Evolutionary conservation across 2,113 vertebrate genomes (phyloP).

Genomic region (Tragelaphus scriptus): DNA sequence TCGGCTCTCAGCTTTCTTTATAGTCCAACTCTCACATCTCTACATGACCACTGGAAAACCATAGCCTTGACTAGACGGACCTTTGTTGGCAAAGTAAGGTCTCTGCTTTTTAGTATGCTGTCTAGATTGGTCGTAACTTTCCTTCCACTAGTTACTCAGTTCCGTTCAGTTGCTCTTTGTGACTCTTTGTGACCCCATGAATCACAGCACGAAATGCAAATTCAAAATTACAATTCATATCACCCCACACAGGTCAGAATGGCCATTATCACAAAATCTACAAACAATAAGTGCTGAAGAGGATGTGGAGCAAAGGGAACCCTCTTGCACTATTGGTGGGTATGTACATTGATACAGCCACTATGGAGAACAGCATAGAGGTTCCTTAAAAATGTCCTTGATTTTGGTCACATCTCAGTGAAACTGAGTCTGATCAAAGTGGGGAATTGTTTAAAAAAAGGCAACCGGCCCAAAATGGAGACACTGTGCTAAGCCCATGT

Average conservation of each 20-base stretch:
- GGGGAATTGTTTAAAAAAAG: background rate
- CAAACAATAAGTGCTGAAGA: background rate
- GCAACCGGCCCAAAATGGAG: background rate
- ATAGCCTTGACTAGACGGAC: background rate
- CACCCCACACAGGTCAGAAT: background rate
- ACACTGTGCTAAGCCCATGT: background rate
- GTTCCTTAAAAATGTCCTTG: background rate
- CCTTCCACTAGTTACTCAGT: background rate
- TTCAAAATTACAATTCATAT: background rate
- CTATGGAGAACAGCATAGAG: background rate
- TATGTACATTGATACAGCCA: background rate
- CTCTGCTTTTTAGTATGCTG: background rate
- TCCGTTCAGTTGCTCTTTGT: too few relatives aligned
- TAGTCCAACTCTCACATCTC: background rate
- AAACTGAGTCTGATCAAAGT: background rate
- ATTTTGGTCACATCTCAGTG: background rate
- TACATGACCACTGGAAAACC: background rate
- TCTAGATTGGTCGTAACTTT: background rate
- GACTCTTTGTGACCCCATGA: too few relatives aligned
- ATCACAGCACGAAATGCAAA: background rate
- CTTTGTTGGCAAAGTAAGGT: background rate
- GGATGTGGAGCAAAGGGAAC: background rate
- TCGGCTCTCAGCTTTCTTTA: rapidly evolving
- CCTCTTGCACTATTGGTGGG: background rate
- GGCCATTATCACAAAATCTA: background rate